phyloP scores from a whole-genome alignment of 2,888 invertebrate species.

The Amblyteles armatorius region DNA sequence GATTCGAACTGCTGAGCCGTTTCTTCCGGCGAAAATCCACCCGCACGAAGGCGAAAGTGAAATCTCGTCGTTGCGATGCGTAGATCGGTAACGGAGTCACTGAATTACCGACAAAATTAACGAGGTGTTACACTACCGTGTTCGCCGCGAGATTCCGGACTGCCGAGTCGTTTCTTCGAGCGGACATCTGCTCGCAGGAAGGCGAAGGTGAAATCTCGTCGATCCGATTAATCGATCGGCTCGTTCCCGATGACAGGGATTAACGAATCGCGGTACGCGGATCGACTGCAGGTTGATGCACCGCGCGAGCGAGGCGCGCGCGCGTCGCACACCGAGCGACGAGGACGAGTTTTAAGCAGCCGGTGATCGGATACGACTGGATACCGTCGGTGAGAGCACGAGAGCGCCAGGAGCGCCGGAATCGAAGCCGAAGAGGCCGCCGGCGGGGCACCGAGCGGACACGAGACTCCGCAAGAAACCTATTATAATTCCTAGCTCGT shows the following conservation, averaged over 20 bases:
- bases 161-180: constrained; percentile 5
- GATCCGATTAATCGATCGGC: constrained; percentile 66
- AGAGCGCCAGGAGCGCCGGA: constrained; percentile 65
- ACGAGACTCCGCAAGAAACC: constrained; percentile 76
- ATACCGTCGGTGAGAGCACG: constrained; percentile 49
- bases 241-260: constrained; percentile 64
- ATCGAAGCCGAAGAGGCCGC: constrained; percentile 63
- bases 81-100: constrained; percentile 40
- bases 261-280: constrained; percentile 66
- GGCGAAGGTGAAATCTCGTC: constrained; percentile 33
- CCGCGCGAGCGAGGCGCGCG: not conserved
- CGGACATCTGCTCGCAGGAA: constrained; percentile 11
- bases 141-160: constrained; percentile 1
- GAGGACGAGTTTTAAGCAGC: not conserved
- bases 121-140: not conserved
- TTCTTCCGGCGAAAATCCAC: not conserved
- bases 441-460: constrained; percentile 69
- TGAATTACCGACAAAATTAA: too few species aligned
- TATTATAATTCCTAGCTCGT: constrained; percentile 82
- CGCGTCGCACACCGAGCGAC: constrained; percentile 4
- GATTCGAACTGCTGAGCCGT: not conserved
- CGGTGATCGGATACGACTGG: not conserved
- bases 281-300: constrained; percentile 69
- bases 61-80: constrained; percentile 56
- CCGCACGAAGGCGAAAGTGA: constrained; percentile 28